A percentile compares a stretch with the other conserved stretches of the same genome.
phyloP scores from a whole-genome alignment of 2,888 invertebrate genomes.

The Standfussiana lucernea region DNA sequence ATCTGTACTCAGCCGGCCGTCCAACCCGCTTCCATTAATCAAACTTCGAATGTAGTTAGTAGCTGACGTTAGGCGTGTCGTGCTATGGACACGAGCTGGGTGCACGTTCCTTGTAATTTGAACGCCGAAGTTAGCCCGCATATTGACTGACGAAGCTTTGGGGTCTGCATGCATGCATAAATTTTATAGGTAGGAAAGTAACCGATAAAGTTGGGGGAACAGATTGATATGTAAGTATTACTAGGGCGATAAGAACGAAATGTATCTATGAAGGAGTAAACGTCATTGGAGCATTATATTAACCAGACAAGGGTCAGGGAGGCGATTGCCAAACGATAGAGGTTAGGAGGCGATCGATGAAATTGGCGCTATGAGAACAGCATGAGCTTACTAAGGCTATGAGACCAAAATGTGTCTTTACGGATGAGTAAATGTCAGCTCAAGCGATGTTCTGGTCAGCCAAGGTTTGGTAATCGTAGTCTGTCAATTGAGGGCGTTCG shows the following conservation, averaged over 20 bases:
- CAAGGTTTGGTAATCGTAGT: background rate
- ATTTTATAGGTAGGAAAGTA: background rate
- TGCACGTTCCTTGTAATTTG: conserved; percentile 18
- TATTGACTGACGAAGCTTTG: conserved; percentile 4
- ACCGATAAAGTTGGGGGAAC: background rate
- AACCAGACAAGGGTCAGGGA: background rate
- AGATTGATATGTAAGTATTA: background rate
- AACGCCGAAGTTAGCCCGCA: background rate
- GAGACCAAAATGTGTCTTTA: background rate
- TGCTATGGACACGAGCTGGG: conserved; percentile 14
- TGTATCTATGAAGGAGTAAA: background rate
- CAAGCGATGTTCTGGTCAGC: background rate
- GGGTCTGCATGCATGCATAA: background rate
- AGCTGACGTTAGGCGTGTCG: background rate
- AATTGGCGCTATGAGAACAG: background rate
- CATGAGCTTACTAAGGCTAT: background rate
- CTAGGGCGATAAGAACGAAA: background rate
- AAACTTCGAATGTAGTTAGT: conserved; percentile 25
- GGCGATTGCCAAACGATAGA: background rate
- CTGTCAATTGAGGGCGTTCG: too few species aligned
- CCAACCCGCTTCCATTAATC: conserved; percentile 49
- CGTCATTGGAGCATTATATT: background rate
- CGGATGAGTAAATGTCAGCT: background rate
- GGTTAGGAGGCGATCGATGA: background rate
- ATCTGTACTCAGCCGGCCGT: conserved; percentile 37